Conservation (phyloP, 2,113 vertebrate genomes). For the Tachuris rubrigastra region DNA sequence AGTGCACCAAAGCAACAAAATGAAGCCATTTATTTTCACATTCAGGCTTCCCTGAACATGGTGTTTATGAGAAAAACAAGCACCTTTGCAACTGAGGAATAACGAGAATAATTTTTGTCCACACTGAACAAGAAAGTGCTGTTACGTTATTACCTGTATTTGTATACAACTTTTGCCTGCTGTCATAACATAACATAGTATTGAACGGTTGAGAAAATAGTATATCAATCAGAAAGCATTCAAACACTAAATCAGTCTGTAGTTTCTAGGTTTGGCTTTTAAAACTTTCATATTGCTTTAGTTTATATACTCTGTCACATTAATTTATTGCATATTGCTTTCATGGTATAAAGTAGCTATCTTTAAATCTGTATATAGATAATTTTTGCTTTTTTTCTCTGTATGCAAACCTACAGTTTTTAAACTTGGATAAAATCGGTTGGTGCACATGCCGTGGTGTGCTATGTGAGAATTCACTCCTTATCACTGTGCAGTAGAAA, state of each 20-base stretch:
- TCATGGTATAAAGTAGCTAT: neutral
- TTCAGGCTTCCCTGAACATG: neutral
- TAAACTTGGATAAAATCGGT: neutral
- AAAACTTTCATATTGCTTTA: neutral
- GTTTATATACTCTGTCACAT: neutral
- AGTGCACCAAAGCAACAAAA: neutral
- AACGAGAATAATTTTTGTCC: neutral
- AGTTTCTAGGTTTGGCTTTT: neutral
- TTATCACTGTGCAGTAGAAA: neutral
- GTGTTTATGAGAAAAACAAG: neutral
- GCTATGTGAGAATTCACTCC: neutral
- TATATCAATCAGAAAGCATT: neutral
- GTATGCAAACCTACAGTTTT: neutral
- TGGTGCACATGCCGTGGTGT: neutral
- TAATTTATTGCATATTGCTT: neutral
- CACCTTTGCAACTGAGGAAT: neutral
- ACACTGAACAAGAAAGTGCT: neutral
- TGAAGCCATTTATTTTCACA: slow-evolving; percentile 19
- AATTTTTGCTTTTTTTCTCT: neutral
- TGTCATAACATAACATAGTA: neutral
- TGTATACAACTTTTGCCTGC: neutral
- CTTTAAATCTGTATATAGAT: neutral
- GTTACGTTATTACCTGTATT: neutral
- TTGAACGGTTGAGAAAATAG: neutral
- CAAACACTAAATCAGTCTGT: neutral